These are phyloP conservation scores for Panagrolaimus sp. DNA, from an alignment of 1,140 invertebrate species.

Conservation along the genomic window DNA sequence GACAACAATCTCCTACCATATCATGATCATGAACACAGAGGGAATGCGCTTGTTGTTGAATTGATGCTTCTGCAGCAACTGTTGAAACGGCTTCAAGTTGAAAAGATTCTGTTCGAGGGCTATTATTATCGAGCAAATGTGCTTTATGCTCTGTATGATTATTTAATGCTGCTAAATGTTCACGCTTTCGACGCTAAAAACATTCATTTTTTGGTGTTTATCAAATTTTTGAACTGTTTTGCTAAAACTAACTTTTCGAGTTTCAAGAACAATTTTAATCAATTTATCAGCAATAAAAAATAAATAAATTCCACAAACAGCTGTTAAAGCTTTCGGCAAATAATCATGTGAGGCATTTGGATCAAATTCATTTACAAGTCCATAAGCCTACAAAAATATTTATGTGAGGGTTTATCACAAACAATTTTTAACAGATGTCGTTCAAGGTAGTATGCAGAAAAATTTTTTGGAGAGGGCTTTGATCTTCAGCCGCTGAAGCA, in stretches of 20 bases:
- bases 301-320: slow-evolving; percentile 53
- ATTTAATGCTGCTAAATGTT: too few species aligned
- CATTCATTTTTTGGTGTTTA: too few species aligned
- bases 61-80: not conserved
- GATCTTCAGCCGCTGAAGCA: too few species aligned
- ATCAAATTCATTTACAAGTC: slow-evolving; percentile 41
- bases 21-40: slow-evolving; percentile 56
- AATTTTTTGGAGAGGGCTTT: too few species aligned
- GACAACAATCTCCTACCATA: slow-evolving; percentile 31
- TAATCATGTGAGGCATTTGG: slow-evolving; percentile 41
- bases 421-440: too few species aligned
- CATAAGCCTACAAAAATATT: slow-evolving; percentile 49
- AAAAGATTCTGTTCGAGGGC: too few species aligned
- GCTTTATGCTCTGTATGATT: too few species aligned
- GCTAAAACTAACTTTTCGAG: slow-evolving; percentile 38
- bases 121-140: too few species aligned
- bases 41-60: slow-evolving; percentile 46
- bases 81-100: not conserved
- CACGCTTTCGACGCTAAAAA: too few species aligned
- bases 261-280: slow-evolving; percentile 55
- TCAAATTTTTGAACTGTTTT: too few species aligned
- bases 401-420: too few species aligned
- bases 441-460: too few species aligned
- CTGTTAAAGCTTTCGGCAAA: slow-evolving; percentile 48
- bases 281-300: slow-evolving; percentile 56